These are phyloP conservation scores for Valencia hispanica DNA, from an alignment of 2,797 vertebrate species.

Conservation along the genomic window DNA sequence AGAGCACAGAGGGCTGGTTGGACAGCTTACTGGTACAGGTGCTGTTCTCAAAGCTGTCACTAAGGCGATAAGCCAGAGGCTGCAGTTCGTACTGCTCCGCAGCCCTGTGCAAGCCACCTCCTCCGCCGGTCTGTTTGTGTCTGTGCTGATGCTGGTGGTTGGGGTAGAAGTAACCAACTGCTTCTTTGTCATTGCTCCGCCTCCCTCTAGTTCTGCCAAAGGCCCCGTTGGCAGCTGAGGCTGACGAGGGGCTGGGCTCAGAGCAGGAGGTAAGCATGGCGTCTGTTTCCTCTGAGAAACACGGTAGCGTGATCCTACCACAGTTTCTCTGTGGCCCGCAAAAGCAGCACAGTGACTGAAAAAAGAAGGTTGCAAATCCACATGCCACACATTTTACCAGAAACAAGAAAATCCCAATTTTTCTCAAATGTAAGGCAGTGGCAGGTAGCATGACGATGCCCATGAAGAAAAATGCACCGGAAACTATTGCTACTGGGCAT, in stretches of 20 bases:
- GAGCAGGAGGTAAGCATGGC: conserved; percentile 65
- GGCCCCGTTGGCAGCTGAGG: conserved; percentile 79
- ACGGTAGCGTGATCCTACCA: conserved; percentile 87
- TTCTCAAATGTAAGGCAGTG: conserved; percentile 91
- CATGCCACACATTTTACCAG: conserved; percentile 96
- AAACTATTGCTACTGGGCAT: conserved; percentile 91
- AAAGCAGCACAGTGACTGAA: conserved; percentile 97
- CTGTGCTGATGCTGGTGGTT: conserved; percentile 75
- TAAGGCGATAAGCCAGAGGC: conserved; percentile 91
- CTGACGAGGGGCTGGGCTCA: conserved; percentile 72
- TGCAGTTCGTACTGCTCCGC: conserved; percentile 96
- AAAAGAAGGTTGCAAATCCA: conserved; percentile 97
- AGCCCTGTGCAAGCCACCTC: conserved; percentile 59
- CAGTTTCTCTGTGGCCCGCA: conserved; percentile 95
- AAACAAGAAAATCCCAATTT: conserved; percentile 95
- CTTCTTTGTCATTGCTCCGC: conserved; percentile 76
- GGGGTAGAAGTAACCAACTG: conserved; percentile 77
- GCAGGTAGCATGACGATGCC: conserved; percentile 95
- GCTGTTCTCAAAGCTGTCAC: conserved; percentile 98
- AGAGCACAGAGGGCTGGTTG: conserved; percentile 93
- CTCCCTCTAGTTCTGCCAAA: conserved; percentile 79
- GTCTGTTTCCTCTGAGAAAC: conserved; percentile 80
- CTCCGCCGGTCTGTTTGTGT: conserved; percentile 61
- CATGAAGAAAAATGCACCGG: conserved; percentile 90
- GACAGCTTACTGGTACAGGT: conserved; percentile 98